Percentiles rank a stretch among this genome's conserved stretches.
These are phyloP conservation scores for Hypselothyrea guttata DNA, from an alignment of 2,888 invertebrate species.

Conservation along the genomic window DNA sequence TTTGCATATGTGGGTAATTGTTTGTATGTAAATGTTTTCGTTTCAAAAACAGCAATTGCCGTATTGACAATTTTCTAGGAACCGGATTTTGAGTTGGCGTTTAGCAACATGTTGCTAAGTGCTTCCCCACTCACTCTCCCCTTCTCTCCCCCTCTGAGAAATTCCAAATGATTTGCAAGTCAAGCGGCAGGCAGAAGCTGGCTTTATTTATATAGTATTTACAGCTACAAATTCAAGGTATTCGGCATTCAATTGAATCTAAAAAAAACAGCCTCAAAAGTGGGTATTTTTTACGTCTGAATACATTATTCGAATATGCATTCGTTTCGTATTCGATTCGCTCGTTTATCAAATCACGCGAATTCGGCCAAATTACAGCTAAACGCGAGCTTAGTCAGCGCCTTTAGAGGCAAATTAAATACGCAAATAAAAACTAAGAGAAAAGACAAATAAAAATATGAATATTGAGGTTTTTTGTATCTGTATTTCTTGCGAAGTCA, in stretches of 20 bases:
- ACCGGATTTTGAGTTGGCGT: constrained; percentile 28
- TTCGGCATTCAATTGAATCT: constrained; percentile 58
- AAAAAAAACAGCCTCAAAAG: constrained; percentile 30
- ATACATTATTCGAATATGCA: constrained; percentile 8
- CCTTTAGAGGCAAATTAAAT: constrained; percentile 41
- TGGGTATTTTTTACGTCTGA: constrained; percentile 32
- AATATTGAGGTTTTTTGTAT: constrained; percentile 17
- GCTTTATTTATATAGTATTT: constrained; percentile 22
- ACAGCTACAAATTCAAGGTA: constrained; percentile 31
- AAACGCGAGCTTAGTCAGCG: constrained; percentile 64
- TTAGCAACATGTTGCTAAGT: constrained; percentile 22
- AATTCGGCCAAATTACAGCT: constrained; percentile 64
- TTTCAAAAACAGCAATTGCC: constrained; percentile 28
- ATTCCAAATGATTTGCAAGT: constrained; percentile 60
- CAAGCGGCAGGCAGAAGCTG: constrained; percentile 37
- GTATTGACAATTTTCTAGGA: too few relatives aligned
- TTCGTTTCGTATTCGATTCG: constrained; percentile 5
- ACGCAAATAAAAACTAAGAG: constrained; percentile 19
- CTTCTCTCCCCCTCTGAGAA: constrained; percentile 10
- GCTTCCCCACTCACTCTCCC: background rate
- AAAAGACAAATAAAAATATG: constrained; percentile 33
- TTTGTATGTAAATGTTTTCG: constrained; percentile 27
- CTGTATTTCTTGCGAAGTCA: background rate
- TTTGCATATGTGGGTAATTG: constrained; percentile 36
- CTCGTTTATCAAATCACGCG: constrained; percentile 47